Evolutionary conservation across 92 coral and sea anemone genomes (phyloP).

Genomic region (Umimayanthus chanpuru): DNA sequence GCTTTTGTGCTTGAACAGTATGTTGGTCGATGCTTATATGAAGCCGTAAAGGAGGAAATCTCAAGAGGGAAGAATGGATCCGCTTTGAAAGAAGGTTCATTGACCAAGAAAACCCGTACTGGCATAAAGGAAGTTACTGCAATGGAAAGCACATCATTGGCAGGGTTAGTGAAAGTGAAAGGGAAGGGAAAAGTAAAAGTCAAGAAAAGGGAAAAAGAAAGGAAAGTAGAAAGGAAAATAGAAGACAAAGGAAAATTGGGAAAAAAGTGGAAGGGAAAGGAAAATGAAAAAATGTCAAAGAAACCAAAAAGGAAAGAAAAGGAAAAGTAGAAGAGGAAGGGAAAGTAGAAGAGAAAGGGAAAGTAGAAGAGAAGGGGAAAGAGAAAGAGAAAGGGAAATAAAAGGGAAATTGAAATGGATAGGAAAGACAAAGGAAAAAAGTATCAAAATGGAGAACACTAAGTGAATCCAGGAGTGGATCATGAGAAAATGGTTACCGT

Average conservation of each 20-base stretch:
- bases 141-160: not conserved
- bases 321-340: too few relatives aligned
- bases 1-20: slow-evolving; percentile 46
- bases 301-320: not conserved
- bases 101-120: slow-evolving; percentile 20
- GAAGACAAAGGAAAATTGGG: not conserved
- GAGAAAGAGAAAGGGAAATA: not conserved
- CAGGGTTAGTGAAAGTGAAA: slow-evolving; percentile 24
- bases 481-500: too few relatives aligned
- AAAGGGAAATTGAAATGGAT: too few relatives aligned
- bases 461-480: too few relatives aligned
- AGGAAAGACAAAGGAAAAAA: too few relatives aligned
- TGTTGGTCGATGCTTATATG: slow-evolving; percentile 66
- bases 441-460: too few relatives aligned
- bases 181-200: not conserved
- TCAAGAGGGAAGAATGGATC: slow-evolving; percentile 29
- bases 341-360: too few relatives aligned
- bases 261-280: not conserved
- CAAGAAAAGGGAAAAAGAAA: too few relatives aligned
- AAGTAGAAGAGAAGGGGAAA: not conserved
- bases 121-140: slow-evolving; percentile 23
- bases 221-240: not conserved
- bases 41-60: slow-evolving; percentile 52
- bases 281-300: not conserved
- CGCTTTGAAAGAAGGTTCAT: slow-evolving; percentile 39